These are phyloP conservation scores for Clostera curtula DNA, from an alignment of 2,888 invertebrate species.

Conservation along the genomic window DNA sequence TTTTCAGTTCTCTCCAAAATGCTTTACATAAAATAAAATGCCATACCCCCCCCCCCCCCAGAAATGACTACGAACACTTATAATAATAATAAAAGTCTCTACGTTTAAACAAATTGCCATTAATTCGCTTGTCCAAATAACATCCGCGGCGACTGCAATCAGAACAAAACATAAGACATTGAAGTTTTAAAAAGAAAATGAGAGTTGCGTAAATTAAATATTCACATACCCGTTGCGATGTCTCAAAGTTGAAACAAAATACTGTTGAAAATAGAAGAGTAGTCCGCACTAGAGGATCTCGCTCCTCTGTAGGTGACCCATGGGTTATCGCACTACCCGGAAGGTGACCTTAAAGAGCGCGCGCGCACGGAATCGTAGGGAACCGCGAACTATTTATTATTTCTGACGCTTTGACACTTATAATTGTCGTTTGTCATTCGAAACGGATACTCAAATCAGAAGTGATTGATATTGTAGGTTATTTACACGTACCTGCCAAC, in stretches of 20 bases:
- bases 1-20: background rate
- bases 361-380: slow-evolving; percentile 40
- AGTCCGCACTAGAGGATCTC: slow-evolving; percentile 17
- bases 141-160: background rate
- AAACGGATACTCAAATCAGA: too few species aligned
- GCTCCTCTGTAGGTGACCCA: slow-evolving; percentile 42
- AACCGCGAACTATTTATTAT: slow-evolving; percentile 19
- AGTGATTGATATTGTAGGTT: too few species aligned
- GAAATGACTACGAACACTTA: too few species aligned
- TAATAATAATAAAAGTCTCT: too few species aligned
- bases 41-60: too few species aligned
- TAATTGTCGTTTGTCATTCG: background rate
- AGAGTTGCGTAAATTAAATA: slow-evolving; percentile 2
- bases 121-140: background rate
- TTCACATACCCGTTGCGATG: slow-evolving; percentile 4
- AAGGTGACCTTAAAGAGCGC: slow-evolving; percentile 54
- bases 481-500: too few species aligned
- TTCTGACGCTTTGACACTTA: slow-evolving; percentile 31
- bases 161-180: slow-evolving; percentile 1
- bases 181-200: slow-evolving; percentile 3
- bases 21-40: too few species aligned
- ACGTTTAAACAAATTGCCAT: too few species aligned
- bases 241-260: slow-evolving; percentile 8
- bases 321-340: slow-evolving; percentile 47
- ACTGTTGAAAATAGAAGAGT: slow-evolving; percentile 28